These are phyloP conservation scores for Sphinx pinastri DNA, from an alignment of 2,888 invertebrate species.

Conservation along the genomic window DNA sequence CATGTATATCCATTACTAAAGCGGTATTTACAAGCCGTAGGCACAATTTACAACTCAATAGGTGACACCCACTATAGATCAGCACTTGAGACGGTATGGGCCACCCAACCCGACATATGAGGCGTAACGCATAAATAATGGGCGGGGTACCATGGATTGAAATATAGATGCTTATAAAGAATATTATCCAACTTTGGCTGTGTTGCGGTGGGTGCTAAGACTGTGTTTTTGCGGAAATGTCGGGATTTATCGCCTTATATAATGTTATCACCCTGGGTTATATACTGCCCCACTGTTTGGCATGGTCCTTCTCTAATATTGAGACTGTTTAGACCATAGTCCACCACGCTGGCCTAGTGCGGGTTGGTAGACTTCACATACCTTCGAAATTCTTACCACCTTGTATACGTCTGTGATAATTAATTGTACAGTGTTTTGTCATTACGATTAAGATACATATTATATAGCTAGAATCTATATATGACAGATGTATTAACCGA, in stretches of 20 bases:
- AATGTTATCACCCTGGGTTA: no score
- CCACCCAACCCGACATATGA: conserved; percentile 37
- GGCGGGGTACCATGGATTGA: conserved; percentile 60
- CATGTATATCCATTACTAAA: not conserved
- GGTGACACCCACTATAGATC: conserved; percentile 40
- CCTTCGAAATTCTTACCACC: no score
- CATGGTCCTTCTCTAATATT: no score
- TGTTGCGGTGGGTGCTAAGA: not conserved
- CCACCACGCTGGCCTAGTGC: no score
- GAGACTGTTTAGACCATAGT: no score
- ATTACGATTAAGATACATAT: not conserved
- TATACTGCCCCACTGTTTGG: no score
- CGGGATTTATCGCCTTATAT: no score
- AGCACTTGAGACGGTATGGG: conserved; percentile 46
- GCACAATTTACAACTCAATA: conserved; percentile 9
- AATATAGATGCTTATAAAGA: conserved; percentile 71
- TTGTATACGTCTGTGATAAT: no score
- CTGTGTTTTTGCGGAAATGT: not conserved
- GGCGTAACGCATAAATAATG: conserved; percentile 60
- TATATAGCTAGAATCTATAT: no score
- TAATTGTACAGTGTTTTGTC: not conserved
- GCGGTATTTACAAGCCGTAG: not conserved
- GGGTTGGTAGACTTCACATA: no score
- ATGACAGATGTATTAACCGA: no score
- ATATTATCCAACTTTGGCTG: conserved; percentile 8